phyloP scores from a whole-genome alignment of 1,140 invertebrate genomes.

The Bombus pascuorum region DNA sequence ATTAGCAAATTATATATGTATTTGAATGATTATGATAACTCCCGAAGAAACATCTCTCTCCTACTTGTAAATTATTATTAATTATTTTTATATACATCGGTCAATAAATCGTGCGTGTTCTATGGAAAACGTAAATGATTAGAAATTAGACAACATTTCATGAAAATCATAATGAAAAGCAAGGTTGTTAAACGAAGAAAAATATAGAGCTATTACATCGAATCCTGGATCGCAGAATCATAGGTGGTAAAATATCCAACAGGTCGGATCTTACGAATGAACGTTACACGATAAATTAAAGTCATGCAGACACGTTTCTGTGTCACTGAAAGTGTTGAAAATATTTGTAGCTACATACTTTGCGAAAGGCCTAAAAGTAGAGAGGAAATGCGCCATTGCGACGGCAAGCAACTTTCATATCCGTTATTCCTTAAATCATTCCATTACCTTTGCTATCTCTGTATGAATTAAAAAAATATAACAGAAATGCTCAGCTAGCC shows the following conservation, averaged over 20 bases:
- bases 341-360: neutral
- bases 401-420: slow-evolving; percentile 50
- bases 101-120: no score
- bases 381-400: slow-evolving; percentile 65
- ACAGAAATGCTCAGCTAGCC: no score
- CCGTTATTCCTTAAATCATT: neutral
- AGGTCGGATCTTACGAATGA: neutral
- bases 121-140: neutral
- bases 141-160: neutral
- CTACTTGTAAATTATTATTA: neutral
- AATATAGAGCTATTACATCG: neutral
- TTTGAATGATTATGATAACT: neutral
- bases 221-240: neutral
- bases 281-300: neutral
- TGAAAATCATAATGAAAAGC: neutral
- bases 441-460: no score
- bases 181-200: neutral
- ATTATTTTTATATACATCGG: no score
- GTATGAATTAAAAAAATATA: neutral
- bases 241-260: neutral
- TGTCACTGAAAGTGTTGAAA: neutral
- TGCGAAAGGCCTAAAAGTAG: neutral
- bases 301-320: neutral
- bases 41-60: no score
- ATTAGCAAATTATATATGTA: neutral